A percentile compares a stretch with the other conserved stretches of the same genome.
Conservation (phyloP, 2,797 vertebrate species). For the Girardinus metallicus region DNA sequence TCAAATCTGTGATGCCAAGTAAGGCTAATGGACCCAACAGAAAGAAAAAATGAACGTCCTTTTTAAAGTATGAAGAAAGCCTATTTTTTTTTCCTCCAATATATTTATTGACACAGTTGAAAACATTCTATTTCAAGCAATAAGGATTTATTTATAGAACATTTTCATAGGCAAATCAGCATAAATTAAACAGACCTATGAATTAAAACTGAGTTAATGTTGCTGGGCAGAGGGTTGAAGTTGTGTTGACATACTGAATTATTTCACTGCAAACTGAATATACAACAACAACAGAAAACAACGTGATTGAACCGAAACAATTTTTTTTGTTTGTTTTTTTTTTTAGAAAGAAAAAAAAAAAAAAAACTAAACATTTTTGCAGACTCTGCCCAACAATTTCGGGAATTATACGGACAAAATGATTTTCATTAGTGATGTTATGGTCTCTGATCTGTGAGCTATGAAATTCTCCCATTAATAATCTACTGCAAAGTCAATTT, state of each 20-base stretch:
- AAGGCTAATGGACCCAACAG: not conserved
- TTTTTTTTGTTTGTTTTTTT: too few relatives aligned
- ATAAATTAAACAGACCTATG: slow-evolving; percentile 66
- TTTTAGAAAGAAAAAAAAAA: too few relatives aligned
- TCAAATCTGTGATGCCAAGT: not conserved
- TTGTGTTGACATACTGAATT: slow-evolving; percentile 6
- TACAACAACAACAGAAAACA: not conserved
- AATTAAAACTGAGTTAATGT: slow-evolving; percentile 41
- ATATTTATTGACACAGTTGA: slow-evolving; percentile 4
- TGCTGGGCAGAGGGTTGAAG: slow-evolving; percentile 18
- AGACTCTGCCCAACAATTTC: not conserved
- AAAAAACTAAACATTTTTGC: slow-evolving; percentile 1
- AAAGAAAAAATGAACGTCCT: not conserved
- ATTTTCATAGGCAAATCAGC: slow-evolving; percentile 51
- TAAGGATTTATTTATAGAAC: slow-evolving; percentile 62
- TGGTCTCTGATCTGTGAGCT: slow-evolving; percentile 4
- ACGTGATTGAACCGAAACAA: not conserved
- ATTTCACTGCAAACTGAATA: slow-evolving; percentile 23
- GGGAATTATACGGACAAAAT: not conserved
- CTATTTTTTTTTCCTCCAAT: not conserved
- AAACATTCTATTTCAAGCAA: slow-evolving; percentile 28
- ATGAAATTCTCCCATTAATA: slow-evolving; percentile 4
- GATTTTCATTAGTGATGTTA: slow-evolving; percentile 6
- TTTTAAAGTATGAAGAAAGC: not conserved
- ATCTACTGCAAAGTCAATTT: not conserved